Evolutionary conservation across 1,140 invertebrate species (phyloP).

Genomic region (Drosophila ambigua): DNA sequence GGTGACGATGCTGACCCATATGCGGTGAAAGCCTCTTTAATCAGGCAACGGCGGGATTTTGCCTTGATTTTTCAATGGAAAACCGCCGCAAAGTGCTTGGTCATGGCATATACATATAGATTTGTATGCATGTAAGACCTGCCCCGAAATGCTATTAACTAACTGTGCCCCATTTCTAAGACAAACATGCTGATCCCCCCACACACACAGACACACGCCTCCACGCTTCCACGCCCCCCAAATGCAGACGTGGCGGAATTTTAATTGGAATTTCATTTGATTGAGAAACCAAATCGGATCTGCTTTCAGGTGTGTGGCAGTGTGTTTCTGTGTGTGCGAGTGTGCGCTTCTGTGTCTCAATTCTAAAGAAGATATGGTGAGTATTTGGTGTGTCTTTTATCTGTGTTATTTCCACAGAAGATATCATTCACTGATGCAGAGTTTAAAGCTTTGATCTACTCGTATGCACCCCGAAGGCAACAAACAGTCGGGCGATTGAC

Average conservation of each 20-base stretch:
- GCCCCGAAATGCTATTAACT: conserved; percentile 66
- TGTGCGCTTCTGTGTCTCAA: too few species aligned
- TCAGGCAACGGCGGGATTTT: conserved; percentile 55
- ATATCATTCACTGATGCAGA: background rate
- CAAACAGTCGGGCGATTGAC: too few species aligned
- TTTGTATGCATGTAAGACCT: conserved; percentile 7
- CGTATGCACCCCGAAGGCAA: too few species aligned
- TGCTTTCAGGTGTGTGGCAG: conserved; percentile 7
- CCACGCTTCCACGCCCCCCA: conserved; percentile 4
- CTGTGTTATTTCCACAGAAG: too few species aligned
- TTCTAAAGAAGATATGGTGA: too few species aligned
- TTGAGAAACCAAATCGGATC: conserved; percentile 31
- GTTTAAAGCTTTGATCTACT: conserved; percentile 9
- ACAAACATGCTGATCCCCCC: conserved; percentile 20
- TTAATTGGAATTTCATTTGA: conserved; percentile 70
- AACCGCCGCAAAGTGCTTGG: conserved; percentile 59
- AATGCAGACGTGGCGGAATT: conserved; percentile 18
- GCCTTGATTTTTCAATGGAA: conserved; percentile 72
- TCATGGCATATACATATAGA: conserved; percentile 42
- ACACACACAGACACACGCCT: conserved; percentile 9
- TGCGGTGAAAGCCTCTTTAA: conserved; percentile 76
- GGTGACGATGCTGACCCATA: conserved; percentile 68
- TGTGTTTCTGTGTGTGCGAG: too few species aligned
- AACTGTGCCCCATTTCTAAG: conserved; percentile 68
- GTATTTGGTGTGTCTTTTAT: too few species aligned